Base-by-base conservation (phyloP, 2,113 vertebrate genomes). In the Aramus guarauna region DNA sequence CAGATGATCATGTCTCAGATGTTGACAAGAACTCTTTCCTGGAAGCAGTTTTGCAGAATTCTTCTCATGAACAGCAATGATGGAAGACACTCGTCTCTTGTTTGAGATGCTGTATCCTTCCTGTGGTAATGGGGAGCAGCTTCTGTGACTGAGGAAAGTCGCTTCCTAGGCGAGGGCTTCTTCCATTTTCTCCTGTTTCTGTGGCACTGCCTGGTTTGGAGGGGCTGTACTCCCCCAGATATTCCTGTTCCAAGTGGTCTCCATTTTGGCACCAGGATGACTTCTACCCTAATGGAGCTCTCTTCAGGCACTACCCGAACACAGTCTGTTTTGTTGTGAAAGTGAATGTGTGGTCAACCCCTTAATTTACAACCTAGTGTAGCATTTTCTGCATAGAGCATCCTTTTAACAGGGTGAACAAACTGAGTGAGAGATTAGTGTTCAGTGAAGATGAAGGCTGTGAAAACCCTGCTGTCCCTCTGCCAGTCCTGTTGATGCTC, bases 341-440 rank as follows among this genome's bases (percentile, higher is more conserved):
- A 50, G 52, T 24, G 26, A 43, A 19, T 0, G 0, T 37, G 41
- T 71, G 32, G 5, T 67, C 47, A 78, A 2, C 9, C 8, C 22
- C 6, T 78, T 90, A 1, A 22, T 78, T 93, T 88, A 81, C 36
- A 48, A 8, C 19, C 9, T 5, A 26, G 30, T 12, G 9, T 23
- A 68, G 20, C 12, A 37, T 74, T 88, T 91, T 88, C 64, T 90
- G 27, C 15, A 15, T 14, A 36, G 16, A 88, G 2, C 15, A 17
- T 63, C 9, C 41, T 59, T 77, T 43, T 52, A 39, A 39, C 14
- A 48, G 32, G 17, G 23, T 71, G 23, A 81, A 48, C 18, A 37
- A 64, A 9, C 30, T 18, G 56, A 88, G 48, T 53, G 34, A 77
- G 32, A 67, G 13, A 26, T n/a, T 12, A 36, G 14, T 27, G 17